Base-by-base conservation (phyloP, 2,797 vertebrate species). In the Sciurus carolinensis region DNA sequence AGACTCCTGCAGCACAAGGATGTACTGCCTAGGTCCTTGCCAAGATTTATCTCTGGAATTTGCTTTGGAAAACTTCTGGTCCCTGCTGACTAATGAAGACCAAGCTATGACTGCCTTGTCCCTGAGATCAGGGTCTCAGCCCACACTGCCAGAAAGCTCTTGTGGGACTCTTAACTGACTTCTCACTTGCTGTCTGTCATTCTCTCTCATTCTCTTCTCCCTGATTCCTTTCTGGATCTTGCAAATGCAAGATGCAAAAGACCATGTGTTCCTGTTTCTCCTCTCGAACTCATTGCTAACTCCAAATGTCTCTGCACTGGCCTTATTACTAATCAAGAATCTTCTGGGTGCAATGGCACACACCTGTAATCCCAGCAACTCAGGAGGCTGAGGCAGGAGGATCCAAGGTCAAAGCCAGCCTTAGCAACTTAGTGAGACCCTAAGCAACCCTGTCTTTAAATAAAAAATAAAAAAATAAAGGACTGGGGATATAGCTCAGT, bases 31-130 rank as follows among this genome's bases (percentile, higher is more conserved):
- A 64, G 67, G 84, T 44, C 76, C 36, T 69, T 59, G 95, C 67
- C 94, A 82, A 87, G 57, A 75, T 86, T 94, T 47, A 66, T 91
- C 81, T 94, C 73, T 86, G 90, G 90, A 96, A 96, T 95, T 96
- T 97, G 76, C 81, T 81, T 96, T 81, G 87, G 86, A 95, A 91
- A 97, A 67, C 84, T 91, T 71, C 47, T 90, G 57, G 79, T 93
- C 91, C 73, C 76, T 91, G 92, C 33, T 85, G 89, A 94, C 11
- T 11, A 42, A 30, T 28, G 57, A 94, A 69, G 79, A 30, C 91
- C 76, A 86, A 42, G 39, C 73, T 33, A 17, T 75, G 59, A 88
- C 82, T 81, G 64, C 30, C 54, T 14, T 84, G 79, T 84, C 42
- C 64, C 79, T 64, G 73, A 69, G 28, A 79, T 86, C 52, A 82